phyloP scores from a whole-genome alignment of 2,113 vertebrate species.

The Apteryx owenii region DNA sequence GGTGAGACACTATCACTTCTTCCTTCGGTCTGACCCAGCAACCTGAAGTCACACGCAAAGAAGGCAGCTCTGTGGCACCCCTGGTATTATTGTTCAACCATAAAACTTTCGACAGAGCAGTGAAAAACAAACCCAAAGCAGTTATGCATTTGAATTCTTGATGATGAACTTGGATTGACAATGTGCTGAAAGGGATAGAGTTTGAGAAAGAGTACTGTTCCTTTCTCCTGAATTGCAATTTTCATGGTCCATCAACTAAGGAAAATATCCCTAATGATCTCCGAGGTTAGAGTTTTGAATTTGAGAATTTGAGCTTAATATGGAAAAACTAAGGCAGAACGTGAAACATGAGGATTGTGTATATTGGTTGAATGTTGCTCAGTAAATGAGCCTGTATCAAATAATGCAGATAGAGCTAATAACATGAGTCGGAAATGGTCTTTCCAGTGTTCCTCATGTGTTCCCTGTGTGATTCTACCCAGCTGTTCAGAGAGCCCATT shows the following conservation, averaged over 20 bases:
- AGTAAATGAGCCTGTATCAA: conserved; percentile 6
- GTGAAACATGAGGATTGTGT: not conserved
- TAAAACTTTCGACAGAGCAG: not conserved
- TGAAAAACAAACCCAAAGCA: not conserved
- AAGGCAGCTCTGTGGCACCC: not conserved
- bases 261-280: not conserved
- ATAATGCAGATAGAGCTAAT: conserved; percentile 43
- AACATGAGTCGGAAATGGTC: conserved; percentile 22
- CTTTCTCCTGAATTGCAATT: not conserved
- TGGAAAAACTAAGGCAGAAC: not conserved
- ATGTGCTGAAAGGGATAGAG: not conserved
- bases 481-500: conserved; percentile 18
- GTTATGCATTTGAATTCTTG: not conserved
- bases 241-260: not conserved
- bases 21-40: not conserved
- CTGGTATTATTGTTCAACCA: not conserved
- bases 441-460: not conserved
- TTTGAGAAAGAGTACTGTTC: not conserved
- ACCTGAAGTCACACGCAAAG: not conserved
- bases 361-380: not conserved
- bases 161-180: not conserved
- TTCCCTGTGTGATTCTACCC: conserved; percentile 4
- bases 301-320: not conserved
- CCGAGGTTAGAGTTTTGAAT: not conserved
- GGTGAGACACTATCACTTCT: not conserved